Evolutionary conservation across 2,888 invertebrate species (phyloP).

Genomic region (Aspidiotus destructor): DNA sequence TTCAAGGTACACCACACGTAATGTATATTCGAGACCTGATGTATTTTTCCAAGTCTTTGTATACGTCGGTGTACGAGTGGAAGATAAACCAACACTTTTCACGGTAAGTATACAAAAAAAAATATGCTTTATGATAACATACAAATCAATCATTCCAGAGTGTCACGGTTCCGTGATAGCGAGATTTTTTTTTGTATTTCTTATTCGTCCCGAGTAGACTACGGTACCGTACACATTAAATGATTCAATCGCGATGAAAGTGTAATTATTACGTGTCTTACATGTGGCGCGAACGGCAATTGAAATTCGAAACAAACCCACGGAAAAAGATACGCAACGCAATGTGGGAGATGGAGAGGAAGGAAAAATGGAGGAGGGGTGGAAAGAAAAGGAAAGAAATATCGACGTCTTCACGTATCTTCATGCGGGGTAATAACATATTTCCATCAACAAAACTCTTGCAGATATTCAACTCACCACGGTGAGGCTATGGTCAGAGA

Average conservation of each 20-base stretch:
- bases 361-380: too few relatives aligned
- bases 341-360: too few relatives aligned
- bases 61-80: background rate
- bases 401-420: background rate
- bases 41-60: background rate
- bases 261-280: conserved; percentile 1
- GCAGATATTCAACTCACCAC: background rate
- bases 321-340: too few relatives aligned
- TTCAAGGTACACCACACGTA: background rate
- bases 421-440: background rate
- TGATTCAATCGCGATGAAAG: conserved; percentile 29
- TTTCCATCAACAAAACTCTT: background rate
- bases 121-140: background rate
- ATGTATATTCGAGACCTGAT: conserved; percentile 1
- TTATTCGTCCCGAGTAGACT: background rate
- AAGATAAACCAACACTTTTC: conserved; percentile 1
- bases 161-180: conserved; percentile 25
- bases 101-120: background rate
- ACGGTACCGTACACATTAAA: conserved; percentile 6
- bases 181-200: conserved; percentile 18
- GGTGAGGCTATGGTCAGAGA: background rate
- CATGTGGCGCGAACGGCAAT: background rate
- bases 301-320: too few relatives aligned
- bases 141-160: background rate
- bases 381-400: background rate